Percentiles rank a stretch among this genome's conserved stretches.
Evolutionary conservation across 2,113 vertebrate genomes (phyloP).

Genomic region (Dicrurus megarhynchus): DNA sequence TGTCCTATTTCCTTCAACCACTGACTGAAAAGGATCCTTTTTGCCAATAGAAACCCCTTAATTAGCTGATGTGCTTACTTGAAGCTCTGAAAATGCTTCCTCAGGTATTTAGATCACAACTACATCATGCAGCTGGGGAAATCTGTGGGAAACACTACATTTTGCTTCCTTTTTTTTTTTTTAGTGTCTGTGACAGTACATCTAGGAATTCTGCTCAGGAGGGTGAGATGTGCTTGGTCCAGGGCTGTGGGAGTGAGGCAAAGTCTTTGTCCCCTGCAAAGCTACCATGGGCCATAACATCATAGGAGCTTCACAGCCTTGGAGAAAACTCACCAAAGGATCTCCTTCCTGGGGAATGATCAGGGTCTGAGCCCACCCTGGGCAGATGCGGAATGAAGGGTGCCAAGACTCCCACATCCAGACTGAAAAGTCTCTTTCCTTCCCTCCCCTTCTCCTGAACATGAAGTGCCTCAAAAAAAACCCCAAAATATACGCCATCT

Average conservation of each 20-base stretch:
- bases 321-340: not conserved
- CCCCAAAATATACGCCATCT: rapidly evolving
- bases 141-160: not conserved
- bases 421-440: not conserved
- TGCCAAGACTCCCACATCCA: not conserved
- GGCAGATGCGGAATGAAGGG: not conserved
- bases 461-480: not conserved
- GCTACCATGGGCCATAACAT: not conserved
- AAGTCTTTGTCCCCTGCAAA: not conserved
- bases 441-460: not conserved
- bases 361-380: not conserved
- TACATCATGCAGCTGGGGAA: not conserved
- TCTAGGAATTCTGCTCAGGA: not conserved
- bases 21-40: not conserved
- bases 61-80: not conserved
- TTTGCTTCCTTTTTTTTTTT: not conserved
- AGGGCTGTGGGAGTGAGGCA: not conserved
- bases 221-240: not conserved
- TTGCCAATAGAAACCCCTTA: not conserved
- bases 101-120: not conserved
- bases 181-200: not conserved
- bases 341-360: not conserved
- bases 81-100: not conserved
- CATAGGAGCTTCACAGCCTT: not conserved
- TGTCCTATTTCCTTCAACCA: not conserved